Conservation (phyloP, 2,797 vertebrate genomes). For the Otolemur crassicaudatus region DNA sequence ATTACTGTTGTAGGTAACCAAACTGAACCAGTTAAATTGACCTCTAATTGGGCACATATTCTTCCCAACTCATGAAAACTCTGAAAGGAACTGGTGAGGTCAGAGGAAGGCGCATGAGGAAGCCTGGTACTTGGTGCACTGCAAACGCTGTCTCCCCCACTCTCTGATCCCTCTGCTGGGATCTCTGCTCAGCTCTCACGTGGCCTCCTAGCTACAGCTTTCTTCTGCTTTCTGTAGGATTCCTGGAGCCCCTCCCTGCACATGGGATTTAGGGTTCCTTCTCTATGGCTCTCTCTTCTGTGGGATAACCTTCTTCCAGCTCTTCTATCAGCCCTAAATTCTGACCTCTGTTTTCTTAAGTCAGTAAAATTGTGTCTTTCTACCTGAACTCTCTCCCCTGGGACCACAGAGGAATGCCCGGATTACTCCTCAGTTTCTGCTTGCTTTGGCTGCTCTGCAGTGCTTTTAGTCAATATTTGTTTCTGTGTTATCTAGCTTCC, state of each 20-base stretch:
- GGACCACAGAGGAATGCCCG: neutral
- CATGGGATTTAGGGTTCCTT: neutral
- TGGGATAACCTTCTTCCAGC: neutral
- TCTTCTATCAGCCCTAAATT: neutral
- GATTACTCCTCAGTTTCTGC: neutral
- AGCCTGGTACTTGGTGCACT: neutral
- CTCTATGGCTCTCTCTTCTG: neutral
- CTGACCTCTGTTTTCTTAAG: neutral
- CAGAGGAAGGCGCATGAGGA: neutral
- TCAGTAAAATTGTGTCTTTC: neutral
- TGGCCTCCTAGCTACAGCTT: neutral
- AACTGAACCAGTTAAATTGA: neutral
- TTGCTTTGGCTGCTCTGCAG: neutral
- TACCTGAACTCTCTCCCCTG: neutral
- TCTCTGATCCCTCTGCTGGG: neutral
- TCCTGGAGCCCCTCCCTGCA: neutral
- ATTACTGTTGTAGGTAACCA: constrained; percentile 38
- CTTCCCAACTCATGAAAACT: neutral
- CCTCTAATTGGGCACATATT: neutral
- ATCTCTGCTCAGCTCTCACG: neutral
- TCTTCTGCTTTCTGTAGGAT: neutral
- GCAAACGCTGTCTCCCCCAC: neutral
- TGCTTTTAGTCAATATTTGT: neutral
- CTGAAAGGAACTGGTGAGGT: neutral
- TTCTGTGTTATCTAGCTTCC: neutral